phyloP scores from a whole-genome alignment of 92 coral and sea anemone genomes.

The Ricordea florida region DNA sequence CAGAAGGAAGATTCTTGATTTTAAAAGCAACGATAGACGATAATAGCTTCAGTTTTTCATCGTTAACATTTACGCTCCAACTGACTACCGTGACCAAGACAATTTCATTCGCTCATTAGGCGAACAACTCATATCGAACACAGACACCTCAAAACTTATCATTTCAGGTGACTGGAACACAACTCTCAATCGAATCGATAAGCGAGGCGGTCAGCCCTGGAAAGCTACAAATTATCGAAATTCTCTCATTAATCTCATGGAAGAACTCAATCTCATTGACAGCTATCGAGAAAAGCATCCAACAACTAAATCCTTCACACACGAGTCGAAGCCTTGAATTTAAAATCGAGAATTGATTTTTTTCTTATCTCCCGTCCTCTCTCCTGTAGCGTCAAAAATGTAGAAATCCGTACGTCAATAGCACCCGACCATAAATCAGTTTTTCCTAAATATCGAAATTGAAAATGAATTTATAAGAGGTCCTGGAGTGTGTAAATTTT shows the following conservation, averaged over 20 bases:
- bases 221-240: not conserved
- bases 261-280: not conserved
- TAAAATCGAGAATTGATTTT: not conserved
- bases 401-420: not conserved
- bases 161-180: too few relatives aligned
- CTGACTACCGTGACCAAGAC: not conserved
- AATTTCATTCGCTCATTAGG: not conserved
- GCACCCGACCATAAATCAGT: not conserved
- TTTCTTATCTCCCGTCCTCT: not conserved
- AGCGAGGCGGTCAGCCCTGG: too few relatives aligned
- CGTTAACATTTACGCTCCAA: not conserved
- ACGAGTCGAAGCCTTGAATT: not conserved
- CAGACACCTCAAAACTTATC: too few relatives aligned
- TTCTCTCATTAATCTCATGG: not conserved
- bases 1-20: not conserved
- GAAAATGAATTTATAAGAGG: not conserved
- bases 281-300: not conserved
- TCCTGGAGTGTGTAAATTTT: not conserved
- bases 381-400: not conserved
- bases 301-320: not conserved
- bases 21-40: not conserved
- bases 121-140: too few relatives aligned
- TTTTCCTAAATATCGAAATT: not conserved
- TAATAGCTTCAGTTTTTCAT: not conserved
- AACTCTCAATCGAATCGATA: too few relatives aligned